A percentile compares a stretch with the other conserved stretches of the same genome.
phyloP scores from a whole-genome alignment of 2,113 vertebrate species.

The Otolemur garnettii region DNA sequence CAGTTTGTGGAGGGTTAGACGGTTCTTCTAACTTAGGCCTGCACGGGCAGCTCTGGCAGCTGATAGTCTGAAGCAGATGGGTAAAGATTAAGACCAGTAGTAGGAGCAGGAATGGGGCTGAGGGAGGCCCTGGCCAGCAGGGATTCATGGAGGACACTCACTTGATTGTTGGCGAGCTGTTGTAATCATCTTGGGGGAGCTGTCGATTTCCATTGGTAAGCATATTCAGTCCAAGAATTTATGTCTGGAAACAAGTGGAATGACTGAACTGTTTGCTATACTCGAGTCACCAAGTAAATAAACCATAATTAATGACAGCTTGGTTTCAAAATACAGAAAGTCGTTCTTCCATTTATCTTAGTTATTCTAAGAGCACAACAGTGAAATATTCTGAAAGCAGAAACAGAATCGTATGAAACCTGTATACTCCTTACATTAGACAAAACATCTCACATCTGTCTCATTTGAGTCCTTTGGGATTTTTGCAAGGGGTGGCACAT shows the following conservation, averaged over 20 bases:
- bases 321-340: neutral
- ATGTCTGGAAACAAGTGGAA: neutral
- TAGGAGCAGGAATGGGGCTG: fast-evolving
- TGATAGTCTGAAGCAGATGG: neutral
- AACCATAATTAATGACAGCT: neutral
- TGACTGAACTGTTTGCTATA: neutral
- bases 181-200: neutral
- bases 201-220: neutral
- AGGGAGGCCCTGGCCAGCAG: neutral
- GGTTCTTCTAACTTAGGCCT: neutral
- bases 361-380: neutral
- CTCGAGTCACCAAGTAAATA: neutral
- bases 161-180: neutral
- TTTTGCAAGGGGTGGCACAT: neutral
- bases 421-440: neutral
- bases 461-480: neutral
- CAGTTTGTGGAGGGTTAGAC: neutral
- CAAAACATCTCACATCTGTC: neutral
- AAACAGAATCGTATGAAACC: neutral
- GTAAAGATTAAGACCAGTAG: neutral
- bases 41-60: neutral
- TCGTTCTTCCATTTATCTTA: neutral
- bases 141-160: neutral
- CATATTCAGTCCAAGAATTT: neutral
- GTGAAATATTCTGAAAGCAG: neutral